These are phyloP conservation scores for Hipposideros larvatus DNA, from an alignment of 2,797 vertebrate species.

Conservation along the genomic window DNA sequence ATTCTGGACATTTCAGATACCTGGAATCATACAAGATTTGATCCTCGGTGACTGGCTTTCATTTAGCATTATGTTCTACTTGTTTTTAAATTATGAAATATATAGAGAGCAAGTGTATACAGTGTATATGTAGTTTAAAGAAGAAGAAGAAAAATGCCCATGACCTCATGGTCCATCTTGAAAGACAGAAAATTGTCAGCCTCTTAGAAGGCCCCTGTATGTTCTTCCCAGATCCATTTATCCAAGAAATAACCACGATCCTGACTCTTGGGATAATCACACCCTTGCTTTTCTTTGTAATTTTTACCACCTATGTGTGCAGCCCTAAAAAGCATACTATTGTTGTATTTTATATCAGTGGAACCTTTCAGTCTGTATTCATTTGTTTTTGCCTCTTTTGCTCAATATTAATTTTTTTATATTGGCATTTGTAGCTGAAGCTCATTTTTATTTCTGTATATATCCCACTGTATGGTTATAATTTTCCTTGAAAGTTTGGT, in stretches of 20 bases:
- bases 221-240: background rate
- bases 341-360: background rate
- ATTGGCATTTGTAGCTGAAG: background rate
- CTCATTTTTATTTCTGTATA: conserved; percentile 27
- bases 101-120: background rate
- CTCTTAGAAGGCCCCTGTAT: background rate
- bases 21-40: background rate
- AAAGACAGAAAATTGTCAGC: background rate
- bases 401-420: background rate
- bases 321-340: background rate
- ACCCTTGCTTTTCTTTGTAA: background rate
- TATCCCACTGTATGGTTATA: background rate
- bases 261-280: background rate
- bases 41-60: background rate
- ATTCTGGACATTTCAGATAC: background rate
- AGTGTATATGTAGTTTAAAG: background rate
- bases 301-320: background rate
- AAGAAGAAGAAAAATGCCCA: background rate
- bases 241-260: background rate
- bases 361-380: background rate
- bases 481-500: background rate
- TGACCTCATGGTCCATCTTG: background rate
- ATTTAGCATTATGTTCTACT: background rate
- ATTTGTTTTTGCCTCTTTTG: background rate
- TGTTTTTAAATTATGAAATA: conserved; percentile 2